These are phyloP conservation scores for Natrix natrix DNA, from an alignment of 2,797 vertebrate genomes.

Conservation along the genomic window DNA sequence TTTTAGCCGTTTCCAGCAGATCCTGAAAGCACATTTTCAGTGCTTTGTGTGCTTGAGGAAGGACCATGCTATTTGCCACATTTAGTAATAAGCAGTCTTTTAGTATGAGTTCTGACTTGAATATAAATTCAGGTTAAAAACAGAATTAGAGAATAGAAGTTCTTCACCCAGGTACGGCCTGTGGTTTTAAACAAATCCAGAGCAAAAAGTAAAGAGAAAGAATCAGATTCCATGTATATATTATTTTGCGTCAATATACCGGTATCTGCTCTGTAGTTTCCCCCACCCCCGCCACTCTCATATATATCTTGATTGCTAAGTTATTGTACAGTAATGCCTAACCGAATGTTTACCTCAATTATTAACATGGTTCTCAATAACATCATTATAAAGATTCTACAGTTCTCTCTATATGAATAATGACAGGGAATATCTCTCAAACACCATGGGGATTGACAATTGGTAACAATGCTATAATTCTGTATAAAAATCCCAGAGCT, in stretches of 20 bases:
- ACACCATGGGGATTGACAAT: neutral
- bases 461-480: neutral
- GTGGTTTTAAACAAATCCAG: neutral
- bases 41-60: neutral
- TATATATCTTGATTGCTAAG: neutral
- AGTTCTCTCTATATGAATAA: neutral
- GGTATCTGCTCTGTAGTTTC: neutral
- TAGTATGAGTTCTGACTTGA: neutral
- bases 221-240: neutral
- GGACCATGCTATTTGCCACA: neutral
- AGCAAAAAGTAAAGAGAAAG: neutral
- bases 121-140: neutral
- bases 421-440: neutral
- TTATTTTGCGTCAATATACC: neutral
- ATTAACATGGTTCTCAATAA: neutral
- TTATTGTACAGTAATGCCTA: neutral
- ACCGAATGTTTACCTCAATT: neutral
- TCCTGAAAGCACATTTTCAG: neutral
- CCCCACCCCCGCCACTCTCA: neutral
- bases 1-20: neutral
- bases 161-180: no score
- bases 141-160: neutral
- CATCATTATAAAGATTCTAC: neutral
- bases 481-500: neutral
- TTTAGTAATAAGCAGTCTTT: neutral